Base-by-base conservation (phyloP, 1,140 invertebrate genomes). In the Luehdorfia chinensis region DNA sequence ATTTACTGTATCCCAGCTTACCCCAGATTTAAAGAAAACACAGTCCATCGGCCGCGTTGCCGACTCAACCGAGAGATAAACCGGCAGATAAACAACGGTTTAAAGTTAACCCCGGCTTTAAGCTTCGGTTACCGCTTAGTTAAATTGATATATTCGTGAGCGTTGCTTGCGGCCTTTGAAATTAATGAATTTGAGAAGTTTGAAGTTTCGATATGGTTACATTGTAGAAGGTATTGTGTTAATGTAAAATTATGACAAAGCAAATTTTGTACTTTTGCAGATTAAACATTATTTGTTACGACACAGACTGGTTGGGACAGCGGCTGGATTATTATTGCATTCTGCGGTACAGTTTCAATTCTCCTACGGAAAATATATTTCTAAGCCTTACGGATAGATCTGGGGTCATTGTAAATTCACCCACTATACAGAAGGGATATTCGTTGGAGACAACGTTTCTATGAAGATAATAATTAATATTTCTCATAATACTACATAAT, bases 11-110 rank as follows among this genome's bases (percentile, higher is more conserved):
- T 46, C 47, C 53, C 15, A 48, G 47, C 39, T 58, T 58, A 58
- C 33, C 50, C 55, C 21, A 52, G 55, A 58, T 58, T 49, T 46
- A 58, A 52, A 58, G 55, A 58, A 52, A 58, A 58, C 55, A 57
- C 18, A 19, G 48, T 28, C 39, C 39, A 28, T 28, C 39, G 37
- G 25, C 27, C 18, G 34, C 16, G 28, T 16, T 27, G 36, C 47
- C 13, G 34, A 31, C 33, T 23, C 15, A 19, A 30, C 34, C 32
- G 28, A 4, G 9, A 33, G 19, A 25, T 48, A 41, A 41, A 41
- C 37, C 37, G 37, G 13, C 11, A 41, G 37, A 41, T 41, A 41
- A 41, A 41, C 37, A 41, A 41, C 21, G 37, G 37, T 41, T 41
- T 41, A 41, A 41, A 41, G 21, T 41, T 41, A 41, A 41, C 12